Evolutionary conservation across 2,113 vertebrate genomes (phyloP).

Genomic region (Anthoscopus minutus): DNA sequence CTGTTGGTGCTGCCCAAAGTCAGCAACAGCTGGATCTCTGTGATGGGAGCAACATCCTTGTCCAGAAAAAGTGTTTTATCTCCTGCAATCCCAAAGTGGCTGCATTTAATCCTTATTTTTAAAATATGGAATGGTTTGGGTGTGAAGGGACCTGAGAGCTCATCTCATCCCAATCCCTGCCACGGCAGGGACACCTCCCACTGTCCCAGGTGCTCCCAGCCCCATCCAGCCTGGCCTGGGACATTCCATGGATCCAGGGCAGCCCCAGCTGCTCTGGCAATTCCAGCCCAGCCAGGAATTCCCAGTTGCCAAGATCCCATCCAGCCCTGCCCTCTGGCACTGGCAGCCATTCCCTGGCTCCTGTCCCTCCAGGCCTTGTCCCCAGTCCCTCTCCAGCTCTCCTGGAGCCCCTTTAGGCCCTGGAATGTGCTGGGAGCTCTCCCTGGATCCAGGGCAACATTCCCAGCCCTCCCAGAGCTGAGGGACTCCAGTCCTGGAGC

Average conservation of each 20-base stretch:
- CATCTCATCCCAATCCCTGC: accelerated
- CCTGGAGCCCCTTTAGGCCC: not conserved
- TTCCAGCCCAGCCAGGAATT: not conserved
- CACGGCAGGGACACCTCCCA: not conserved
- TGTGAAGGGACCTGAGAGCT: accelerated
- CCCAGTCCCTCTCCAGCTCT: not conserved
- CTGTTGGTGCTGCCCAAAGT: not conserved
- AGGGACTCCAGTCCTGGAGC: not conserved
- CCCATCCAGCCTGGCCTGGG: not conserved
- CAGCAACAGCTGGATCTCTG: not conserved
- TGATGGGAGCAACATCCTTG: not conserved
- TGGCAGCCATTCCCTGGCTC: not conserved
- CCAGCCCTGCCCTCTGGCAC: not conserved
- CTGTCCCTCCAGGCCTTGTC: not conserved
- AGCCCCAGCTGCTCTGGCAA: not conserved
- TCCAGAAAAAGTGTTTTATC: not conserved
- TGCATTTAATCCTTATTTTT: not conserved
- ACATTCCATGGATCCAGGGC: not conserved
- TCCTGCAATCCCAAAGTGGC: not conserved
- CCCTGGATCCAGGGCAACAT: accelerated
- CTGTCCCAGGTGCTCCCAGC: accelerated
- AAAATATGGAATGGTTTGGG: not conserved
- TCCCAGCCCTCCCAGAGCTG: not conserved
- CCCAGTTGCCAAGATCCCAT: not conserved
- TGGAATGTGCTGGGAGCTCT: not conserved